Base-by-base conservation (phyloP, 2,113 vertebrate species). In the Leptobrachium leishanense region DNA sequence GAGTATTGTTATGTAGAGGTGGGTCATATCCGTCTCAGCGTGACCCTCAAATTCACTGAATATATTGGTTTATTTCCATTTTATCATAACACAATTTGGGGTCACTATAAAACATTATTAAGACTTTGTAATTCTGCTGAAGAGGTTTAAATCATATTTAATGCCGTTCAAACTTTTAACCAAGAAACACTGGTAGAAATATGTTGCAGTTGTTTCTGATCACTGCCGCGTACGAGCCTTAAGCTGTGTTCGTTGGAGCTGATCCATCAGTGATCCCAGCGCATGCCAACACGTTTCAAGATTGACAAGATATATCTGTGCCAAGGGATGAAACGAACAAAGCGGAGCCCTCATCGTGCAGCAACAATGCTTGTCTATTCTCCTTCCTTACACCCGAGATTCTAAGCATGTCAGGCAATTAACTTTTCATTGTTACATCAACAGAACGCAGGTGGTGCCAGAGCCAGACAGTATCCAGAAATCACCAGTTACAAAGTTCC, bases 351-450 rank as follows among this genome's bases (percentile, higher is more conserved):
- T 86, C 84, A 90, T 82, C 81, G 78, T 41, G 70, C 74, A 44
- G 50, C 81, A 91, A 94, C 92, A 93, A 91, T 90, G 88, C 88
- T 57, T 53, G 83, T 85, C 90, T 93, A 90, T 94, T 90, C 86
- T 88, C 88, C 84, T 81, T 84, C 77, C 68, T 63, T 74, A 84
- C 88, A 90, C 90, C 90, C 92, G 91, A 92, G 86, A 83, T 85
- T 68, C 15, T 39, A 83, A 75, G 63, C 81, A 87, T 88, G 82
- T 83, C 86, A 85, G 81, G 76, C 82, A 82, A 80, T 77, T 83
- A 84, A 74, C 77, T 81, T 86, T 82, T 65, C 82, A 85, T n/a
- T 88, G 84, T 85, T 86, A 84, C 78, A 74, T 75, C 82, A 86
- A 85, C 79, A 89, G 84, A 84, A 82, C 85, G 1, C 31, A 84